Conservation (phyloP, 2,113 vertebrate genomes). For the Zootoca vivipara region DNA sequence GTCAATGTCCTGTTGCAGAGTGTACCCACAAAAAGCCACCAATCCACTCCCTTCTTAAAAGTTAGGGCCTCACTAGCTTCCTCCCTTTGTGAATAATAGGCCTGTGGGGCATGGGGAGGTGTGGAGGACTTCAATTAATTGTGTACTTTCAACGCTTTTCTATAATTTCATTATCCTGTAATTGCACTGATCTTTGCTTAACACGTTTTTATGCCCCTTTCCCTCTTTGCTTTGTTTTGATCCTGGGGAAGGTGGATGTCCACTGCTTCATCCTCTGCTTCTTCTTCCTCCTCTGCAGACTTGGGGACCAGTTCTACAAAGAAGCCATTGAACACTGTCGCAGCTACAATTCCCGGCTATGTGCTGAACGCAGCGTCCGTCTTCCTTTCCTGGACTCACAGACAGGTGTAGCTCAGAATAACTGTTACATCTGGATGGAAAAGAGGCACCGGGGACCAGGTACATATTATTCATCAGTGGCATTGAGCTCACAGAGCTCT, state of each 20-base stretch:
- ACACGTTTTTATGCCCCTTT: not conserved
- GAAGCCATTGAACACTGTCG: slow-evolving; percentile 98
- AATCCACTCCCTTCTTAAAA: too few species aligned
- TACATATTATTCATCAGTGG: slow-evolving; percentile 42
- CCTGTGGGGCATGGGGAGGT: too few species aligned
- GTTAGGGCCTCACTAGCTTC: too few species aligned
- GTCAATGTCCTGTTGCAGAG: too few species aligned
- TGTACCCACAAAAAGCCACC: too few species aligned
- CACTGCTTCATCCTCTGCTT: slow-evolving; percentile 27
- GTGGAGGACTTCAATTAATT: too few species aligned
- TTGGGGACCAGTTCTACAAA: slow-evolving; percentile 98
- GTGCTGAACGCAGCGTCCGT: slow-evolving; percentile 93
- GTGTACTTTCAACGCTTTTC: not conserved
- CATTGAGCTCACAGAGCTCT: slow-evolving; percentile 50
- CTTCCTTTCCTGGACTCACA: slow-evolving; percentile 97
- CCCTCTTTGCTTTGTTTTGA: not conserved
- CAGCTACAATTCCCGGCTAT: slow-evolving; percentile 95
- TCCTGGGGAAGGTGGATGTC: not conserved
- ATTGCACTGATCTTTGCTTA: slow-evolving; percentile 26
- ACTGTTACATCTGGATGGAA: slow-evolving; percentile 99
- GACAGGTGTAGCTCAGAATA: slow-evolving; percentile 96
- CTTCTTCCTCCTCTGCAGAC: slow-evolving; percentile 71
- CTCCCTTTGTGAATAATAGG: too few species aligned
- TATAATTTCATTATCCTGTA: not conserved
- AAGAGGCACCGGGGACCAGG: slow-evolving; percentile 95